Evolutionary conservation across 2,888 invertebrate species (phyloP), one percentile per base, ranked within the genome.

Genomic region (Pollenia amentaria): DNA sequence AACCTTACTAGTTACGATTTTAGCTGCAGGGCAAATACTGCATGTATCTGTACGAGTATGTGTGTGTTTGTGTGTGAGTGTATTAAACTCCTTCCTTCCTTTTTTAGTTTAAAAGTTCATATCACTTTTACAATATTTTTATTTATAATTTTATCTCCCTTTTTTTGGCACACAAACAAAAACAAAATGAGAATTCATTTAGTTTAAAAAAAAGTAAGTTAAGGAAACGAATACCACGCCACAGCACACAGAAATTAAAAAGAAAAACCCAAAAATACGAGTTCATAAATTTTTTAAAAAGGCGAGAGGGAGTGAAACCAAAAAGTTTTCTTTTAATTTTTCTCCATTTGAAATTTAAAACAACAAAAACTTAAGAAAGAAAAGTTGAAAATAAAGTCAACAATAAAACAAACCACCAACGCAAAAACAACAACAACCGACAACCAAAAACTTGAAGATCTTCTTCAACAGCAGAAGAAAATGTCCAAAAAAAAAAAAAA

Each of bases 131-230:
- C 1, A 40, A 7, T 12, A 70, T 38, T 51, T 69, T 16, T 21
- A 14, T 48, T 9, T 42, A 7, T 72, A 57, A 10, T 51, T 51
- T 18, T 18, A 18, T 44, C 40, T 57, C 9, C 60, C 40, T 60
- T 60, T 21, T 60, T 38, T 46, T 16, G 12, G 2, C 18, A 29
- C 6, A 29, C 7, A 1, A 69, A 77, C 10, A 53, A 77, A 60
- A 69, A 60, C 42, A 42, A 60, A 79, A 48, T 51, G 12, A 79
- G 70, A 70, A 42, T 62, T 70, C 60, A 40, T 73, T 80, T 57
- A 55, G 62, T 65, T 73, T 65, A 29, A 72, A 64, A 65, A 21
- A 65, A 73, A 55, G 46, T 46, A 78, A 69, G 69, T 57, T 62
- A 51, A 29, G 42, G 12, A 65, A 60, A 60, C 4, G 42, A 64